Conservation (phyloP, 1,140 invertebrate genomes). For the Zelostemma sp. region DNA sequence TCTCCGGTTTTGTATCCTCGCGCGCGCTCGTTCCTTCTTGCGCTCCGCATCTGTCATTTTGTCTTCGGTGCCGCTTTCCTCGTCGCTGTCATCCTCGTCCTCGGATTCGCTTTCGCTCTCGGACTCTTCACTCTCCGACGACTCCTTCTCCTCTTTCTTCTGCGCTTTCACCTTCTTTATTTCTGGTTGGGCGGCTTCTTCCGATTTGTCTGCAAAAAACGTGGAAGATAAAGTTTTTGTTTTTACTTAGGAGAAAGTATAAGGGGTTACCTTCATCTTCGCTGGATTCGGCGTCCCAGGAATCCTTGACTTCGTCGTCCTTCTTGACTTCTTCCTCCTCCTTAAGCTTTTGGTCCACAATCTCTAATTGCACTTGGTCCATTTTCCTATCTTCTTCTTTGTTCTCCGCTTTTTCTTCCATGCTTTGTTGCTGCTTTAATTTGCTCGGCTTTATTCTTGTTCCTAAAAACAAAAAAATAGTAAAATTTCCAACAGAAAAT, state of each 20-base stretch:
- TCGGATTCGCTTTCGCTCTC: slow-evolving; percentile 71
- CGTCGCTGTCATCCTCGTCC: slow-evolving; percentile 72
- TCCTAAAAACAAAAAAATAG: slow-evolving; percentile 51
- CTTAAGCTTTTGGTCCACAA: slow-evolving; percentile 69
- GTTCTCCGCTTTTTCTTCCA: slow-evolving; percentile 67
- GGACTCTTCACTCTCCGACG: slow-evolving; percentile 70
- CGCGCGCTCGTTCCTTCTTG: slow-evolving; percentile 75
- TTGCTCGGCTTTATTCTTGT: slow-evolving; percentile 83
- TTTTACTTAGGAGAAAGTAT: not conserved
- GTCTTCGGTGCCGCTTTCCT: slow-evolving; percentile 68
- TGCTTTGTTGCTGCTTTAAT: slow-evolving; percentile 65
- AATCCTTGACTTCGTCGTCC: slow-evolving; percentile 81
- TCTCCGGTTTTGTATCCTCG: slow-evolving; percentile 84
- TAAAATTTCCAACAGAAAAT: not conserved
- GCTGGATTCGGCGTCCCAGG: slow-evolving; percentile 85
- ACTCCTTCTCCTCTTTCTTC: slow-evolving; percentile 61
- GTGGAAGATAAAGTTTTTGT: not conserved
- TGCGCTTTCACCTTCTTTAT: slow-evolving; percentile 16
- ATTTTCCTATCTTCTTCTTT: slow-evolving; percentile 67
- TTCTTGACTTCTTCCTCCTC: slow-evolving; percentile 66
- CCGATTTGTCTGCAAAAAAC: slow-evolving; percentile 61
- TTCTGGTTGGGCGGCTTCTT: slow-evolving; percentile 46
- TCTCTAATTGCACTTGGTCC: slow-evolving; percentile 73
- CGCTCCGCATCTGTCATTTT: slow-evolving; percentile 76
- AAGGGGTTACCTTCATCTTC: slow-evolving; percentile 70